phyloP scores from a whole-genome alignment of 2,888 invertebrate species.

The Cyrtodaria siliqua region DNA sequence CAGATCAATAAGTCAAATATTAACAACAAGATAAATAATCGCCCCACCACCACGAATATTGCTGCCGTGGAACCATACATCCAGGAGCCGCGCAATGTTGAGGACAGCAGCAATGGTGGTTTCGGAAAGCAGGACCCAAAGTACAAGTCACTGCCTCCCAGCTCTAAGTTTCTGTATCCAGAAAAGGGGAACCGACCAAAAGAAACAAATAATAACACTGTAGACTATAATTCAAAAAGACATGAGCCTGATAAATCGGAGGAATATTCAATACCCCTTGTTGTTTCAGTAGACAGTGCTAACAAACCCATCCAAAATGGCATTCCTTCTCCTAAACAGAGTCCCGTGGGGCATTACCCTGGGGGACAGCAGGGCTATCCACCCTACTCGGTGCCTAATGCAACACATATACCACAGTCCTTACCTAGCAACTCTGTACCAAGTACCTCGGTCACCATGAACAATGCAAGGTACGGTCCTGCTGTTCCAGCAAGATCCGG shows the following conservation, averaged over 20 bases:
- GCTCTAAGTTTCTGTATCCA: slow-evolving; percentile 90
- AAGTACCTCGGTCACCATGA: slow-evolving; percentile 10
- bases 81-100: slow-evolving; percentile 77
- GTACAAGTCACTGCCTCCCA: slow-evolving; percentile 96
- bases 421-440: too few relatives aligned
- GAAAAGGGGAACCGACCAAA: slow-evolving; percentile 55
- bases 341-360: slow-evolving; percentile 28
- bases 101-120: slow-evolving; percentile 85
- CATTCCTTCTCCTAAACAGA: slow-evolving; percentile 60
- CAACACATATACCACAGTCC: background rate
- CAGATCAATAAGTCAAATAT: slow-evolving; percentile 57
- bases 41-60: slow-evolving; percentile 82
- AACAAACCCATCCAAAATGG: slow-evolving; percentile 58
- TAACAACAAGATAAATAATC: slow-evolving; percentile 57
- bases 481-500: slow-evolving; percentile 63
- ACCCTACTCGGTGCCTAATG: slow-evolving; percentile 1
- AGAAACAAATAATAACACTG: slow-evolving; percentile 67
- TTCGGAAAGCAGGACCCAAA: slow-evolving; percentile 95
- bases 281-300: slow-evolving; percentile 63
- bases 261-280: slow-evolving; percentile 65
- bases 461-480: slow-evolving; percentile 33
- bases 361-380: slow-evolving; percentile 26
- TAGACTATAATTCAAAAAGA: slow-evolving; percentile 39
- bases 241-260: slow-evolving; percentile 56
- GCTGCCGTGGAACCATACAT: slow-evolving; percentile 86